Base-by-base conservation (phyloP, 2,797 vertebrate genomes). In the Rallus crepitans region DNA sequence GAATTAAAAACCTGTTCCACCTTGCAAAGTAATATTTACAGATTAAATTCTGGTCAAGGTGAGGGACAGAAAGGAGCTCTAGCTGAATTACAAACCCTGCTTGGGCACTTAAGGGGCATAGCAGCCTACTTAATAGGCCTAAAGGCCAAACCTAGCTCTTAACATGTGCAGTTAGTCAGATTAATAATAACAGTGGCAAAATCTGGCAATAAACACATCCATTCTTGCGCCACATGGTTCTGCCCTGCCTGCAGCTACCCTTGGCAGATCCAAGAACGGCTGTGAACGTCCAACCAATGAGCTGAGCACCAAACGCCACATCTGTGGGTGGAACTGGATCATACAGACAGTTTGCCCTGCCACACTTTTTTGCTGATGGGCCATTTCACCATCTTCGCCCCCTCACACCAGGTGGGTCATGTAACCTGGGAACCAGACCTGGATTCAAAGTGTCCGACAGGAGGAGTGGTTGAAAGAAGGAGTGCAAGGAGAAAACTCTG, bases 141-240 rank as follows among this genome's bases (percentile, higher is more conserved):
- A 69, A 73, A 70, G 53, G 35, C 23, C 61, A 66, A 40, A 25
- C 20, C 16, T 25, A 19, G 33, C 20, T 73, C 16, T 40, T 27
- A 78, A 66, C 6, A 3, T 2, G 9, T 27, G 19, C 11, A 19
- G 25, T 42, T 42, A 45, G 15, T 82, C 52, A 59, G 57, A 35
- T 28, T 69, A 64, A 77, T 5, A 69, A 21, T 31, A 52, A n/a
- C 7, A 4, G 35, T n/a, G 35, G 24, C 73, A 71, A 69, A 53
- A 82, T 5, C 16, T 50, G 37, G 16, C 61, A 78, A 24, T 3
- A 14, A 61, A 47, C 6, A 6, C 40, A 39, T 42, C 80, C 11
- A 3, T 40, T 79, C 39, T 52, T 52, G 47, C 2, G 1, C 47
- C 1, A 0, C 1, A 0, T 2, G 8, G 31, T 17, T 61, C 39